Conservation (phyloP, 2,113 vertebrate genomes). For the Equus quagga region DNA sequence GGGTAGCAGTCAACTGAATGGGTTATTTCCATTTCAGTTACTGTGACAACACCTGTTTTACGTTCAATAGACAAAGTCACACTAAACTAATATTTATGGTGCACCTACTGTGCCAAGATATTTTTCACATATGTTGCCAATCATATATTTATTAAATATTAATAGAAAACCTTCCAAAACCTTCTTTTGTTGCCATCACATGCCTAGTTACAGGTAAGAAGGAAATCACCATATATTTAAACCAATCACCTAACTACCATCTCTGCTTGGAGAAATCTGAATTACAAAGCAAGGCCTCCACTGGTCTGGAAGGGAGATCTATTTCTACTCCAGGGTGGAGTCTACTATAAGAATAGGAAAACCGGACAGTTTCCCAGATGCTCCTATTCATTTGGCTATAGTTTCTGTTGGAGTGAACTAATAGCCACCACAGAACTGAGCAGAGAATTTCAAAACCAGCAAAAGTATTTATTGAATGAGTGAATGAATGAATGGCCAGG, state of each 20-base stretch:
- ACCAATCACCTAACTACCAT: not conserved
- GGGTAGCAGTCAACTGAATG: not conserved
- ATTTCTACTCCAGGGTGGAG: not conserved
- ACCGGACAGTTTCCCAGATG: not conserved
- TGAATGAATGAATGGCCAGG: not conserved
- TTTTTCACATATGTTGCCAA: not conserved
- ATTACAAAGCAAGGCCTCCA: not conserved
- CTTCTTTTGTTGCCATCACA: not conserved
- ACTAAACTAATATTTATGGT: not conserved
- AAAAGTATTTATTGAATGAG: slow-evolving; percentile 7
- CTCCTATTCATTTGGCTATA: not conserved
- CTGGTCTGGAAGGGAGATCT: not conserved
- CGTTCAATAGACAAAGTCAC: slow-evolving; percentile 31
- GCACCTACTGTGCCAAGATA: not conserved
- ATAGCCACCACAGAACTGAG: not conserved
- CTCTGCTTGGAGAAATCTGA: not conserved
- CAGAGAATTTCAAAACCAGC: slow-evolving; percentile 43
- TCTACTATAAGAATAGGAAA: not conserved
- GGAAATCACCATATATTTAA: not conserved
- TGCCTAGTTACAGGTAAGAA: not conserved
- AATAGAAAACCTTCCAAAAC: not conserved
- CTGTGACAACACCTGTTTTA: not conserved
- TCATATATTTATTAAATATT: not conserved
- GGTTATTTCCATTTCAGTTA: not conserved
- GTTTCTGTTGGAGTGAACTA: slow-evolving; percentile 6